Conservation (phyloP, 2,113 vertebrate species). For the Hepsetus odoe region DNA sequence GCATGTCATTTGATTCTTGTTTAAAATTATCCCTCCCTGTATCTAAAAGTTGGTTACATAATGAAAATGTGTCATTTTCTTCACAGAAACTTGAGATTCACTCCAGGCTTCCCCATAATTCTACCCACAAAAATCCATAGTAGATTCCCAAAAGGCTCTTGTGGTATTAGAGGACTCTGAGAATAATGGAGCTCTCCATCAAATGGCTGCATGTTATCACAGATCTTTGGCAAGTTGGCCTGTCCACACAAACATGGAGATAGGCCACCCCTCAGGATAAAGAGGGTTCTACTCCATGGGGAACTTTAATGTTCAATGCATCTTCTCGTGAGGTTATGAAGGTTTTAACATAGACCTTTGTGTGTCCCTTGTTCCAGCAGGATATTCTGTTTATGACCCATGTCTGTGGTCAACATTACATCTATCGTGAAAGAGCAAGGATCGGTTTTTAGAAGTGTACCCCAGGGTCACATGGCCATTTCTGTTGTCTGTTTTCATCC, state of each 20-base stretch:
- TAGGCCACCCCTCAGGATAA: slow-evolving; percentile 10
- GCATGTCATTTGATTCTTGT: neutral
- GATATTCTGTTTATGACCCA: neutral
- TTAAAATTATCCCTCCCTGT: neutral
- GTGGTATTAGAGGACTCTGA: slow-evolving; percentile 3
- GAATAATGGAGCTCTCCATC: slow-evolving; percentile 34
- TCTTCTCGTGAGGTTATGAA: neutral
- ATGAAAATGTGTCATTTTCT: neutral
- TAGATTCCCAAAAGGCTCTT: slow-evolving; percentile 11
- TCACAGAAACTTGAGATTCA: neutral
- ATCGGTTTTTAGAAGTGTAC: neutral
- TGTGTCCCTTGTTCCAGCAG: neutral
- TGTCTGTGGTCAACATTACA: neutral
- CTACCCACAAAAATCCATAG: slow-evolving; percentile 13
- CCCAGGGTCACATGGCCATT: neutral
- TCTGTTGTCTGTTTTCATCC: slow-evolving; percentile 59
- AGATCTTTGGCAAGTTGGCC: neutral
- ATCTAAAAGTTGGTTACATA: slow-evolving; percentile 13
- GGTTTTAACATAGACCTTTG: neutral
- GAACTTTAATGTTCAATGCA: neutral
- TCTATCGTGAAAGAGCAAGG: neutral
- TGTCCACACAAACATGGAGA: slow-evolving; percentile 7
- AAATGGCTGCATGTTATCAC: slow-evolving; percentile 31
- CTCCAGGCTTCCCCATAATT: slow-evolving; percentile 13
- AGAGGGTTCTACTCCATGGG: neutral